Conservation (phyloP, 2,888 invertebrate genomes). For the Dasysyrphus albostriatus region DNA sequence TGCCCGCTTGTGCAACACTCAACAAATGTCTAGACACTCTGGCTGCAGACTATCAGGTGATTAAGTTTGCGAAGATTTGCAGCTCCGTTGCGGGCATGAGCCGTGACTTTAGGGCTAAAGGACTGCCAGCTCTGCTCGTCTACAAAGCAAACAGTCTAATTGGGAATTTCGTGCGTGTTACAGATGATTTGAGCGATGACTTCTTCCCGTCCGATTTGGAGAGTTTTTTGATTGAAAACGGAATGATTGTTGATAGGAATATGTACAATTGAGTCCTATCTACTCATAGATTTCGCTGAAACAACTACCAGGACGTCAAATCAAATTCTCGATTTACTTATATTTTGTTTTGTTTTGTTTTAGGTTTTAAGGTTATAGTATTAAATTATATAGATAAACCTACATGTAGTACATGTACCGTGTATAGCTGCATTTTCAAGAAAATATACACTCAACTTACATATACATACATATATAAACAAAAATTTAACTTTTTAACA, state of each 20-base stretch:
- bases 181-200: constrained; percentile 94
- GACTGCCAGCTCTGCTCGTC: constrained; percentile 95
- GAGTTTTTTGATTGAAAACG: constrained; percentile 94
- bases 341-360: constrained; percentile 18
- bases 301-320: constrained; percentile 2
- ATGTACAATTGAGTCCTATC: constrained; percentile 79
- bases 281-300: background rate
- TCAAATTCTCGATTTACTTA: constrained; percentile 61
- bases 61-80: constrained; percentile 95
- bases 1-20: constrained; percentile 90
- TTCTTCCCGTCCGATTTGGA: constrained; percentile 96
- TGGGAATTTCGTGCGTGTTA: constrained; percentile 95
- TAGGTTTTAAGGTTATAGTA: constrained; percentile 47
- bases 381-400: constrained; percentile 47
- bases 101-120: constrained; percentile 91
- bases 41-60: constrained; percentile 90
- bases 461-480: constrained; percentile 44
- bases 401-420: constrained; percentile 13
- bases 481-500: constrained; percentile 51
- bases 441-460: constrained; percentile 56
- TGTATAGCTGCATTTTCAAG: constrained; percentile 52
- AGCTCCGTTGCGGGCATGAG: constrained; percentile 94
- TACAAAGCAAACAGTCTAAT: constrained; percentile 96
- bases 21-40: constrained; percentile 92
- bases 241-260: constrained; percentile 89